Evolutionary conservation across 2,113 vertebrate species (phyloP), one percentile per base, ranked within the genome.

Genomic region (Phalacrocorax brasilianus): DNA sequence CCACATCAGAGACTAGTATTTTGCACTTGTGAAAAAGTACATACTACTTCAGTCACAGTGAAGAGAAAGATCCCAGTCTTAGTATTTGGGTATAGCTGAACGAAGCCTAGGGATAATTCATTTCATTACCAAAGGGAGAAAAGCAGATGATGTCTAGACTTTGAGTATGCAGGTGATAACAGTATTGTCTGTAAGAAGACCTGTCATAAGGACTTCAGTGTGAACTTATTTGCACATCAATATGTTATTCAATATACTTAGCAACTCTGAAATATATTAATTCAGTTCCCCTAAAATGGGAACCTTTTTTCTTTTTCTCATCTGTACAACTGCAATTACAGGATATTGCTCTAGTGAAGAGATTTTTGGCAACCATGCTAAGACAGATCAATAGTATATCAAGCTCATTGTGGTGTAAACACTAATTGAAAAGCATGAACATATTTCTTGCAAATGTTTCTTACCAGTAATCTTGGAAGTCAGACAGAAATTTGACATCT

Each of bases 351-450:
- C 66, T 73, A 58, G 66, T 68, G 81, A 58, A 96, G 78, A 92
- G 71, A 84, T 71, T 96, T 97, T 94, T 97, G 97, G 94, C 97
- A 97, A 89, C 38, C 42, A 33, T 71, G 23, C 14, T 71, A 93
- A 88, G 62, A 88, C 11, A 55, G 62, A 96, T 97, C 96, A 93
- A 96, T 96, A 96, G 35, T 42, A 70, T 71, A 93, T 97, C 89
- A 91, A 86, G 49, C 53, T 89, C 56, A 89, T 44, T 63, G 80
- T 88, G 47, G 68, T 93, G 40, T 91, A 94, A 96, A 96, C 90
- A 88, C 89, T 94, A 97, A 95, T 78, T 95, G 78, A 95, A 96
- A 61, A 61, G 14, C 40, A 6, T 33, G 66, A 96, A 96, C 53
- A 28, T 63, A 17, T 75, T 97, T 94, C 49, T 87, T 92, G 32